Percentiles rank a stretch among this genome's conserved stretches.
phyloP scores from a whole-genome alignment of 2,113 vertebrate genomes.

The Natator depressus region DNA sequence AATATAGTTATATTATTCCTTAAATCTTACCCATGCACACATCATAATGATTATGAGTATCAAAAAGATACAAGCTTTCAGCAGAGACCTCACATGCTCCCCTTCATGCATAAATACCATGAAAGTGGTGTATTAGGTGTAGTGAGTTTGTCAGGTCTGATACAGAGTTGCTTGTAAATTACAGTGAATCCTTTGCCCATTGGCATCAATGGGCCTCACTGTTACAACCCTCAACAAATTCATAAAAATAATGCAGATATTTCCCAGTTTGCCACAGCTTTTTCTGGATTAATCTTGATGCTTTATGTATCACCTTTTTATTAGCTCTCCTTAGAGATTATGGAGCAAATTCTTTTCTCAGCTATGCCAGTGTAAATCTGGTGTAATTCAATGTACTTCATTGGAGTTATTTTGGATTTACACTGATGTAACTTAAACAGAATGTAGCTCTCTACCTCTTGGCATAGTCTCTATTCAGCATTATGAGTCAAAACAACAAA shows the following conservation, averaged over 20 bases:
- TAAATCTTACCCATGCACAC: neutral
- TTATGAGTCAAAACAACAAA: slow-evolving; percentile 66
- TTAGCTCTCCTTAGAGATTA: slow-evolving; percentile 24
- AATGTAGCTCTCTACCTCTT: slow-evolving; percentile 41
- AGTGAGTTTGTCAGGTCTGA: neutral
- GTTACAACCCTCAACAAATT: neutral
- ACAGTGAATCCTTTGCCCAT: neutral
- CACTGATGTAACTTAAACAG: slow-evolving; percentile 51
- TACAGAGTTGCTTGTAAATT: neutral
- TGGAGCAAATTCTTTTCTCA: slow-evolving; percentile 38
- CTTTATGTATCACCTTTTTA: slow-evolving; percentile 32
- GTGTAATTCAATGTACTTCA: slow-evolving; percentile 40
- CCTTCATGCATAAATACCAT: neutral
- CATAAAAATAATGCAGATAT: neutral
- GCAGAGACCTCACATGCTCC: neutral
- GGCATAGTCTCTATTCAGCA: slow-evolving; percentile 49
- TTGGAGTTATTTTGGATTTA: slow-evolving; percentile 58
- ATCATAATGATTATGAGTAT: neutral
- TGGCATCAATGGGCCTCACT: neutral
- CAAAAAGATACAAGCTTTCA: neutral
- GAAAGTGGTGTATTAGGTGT: too few relatives aligned
- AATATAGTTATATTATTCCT: neutral
- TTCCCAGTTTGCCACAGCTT: neutral
- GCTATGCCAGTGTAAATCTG: slow-evolving; percentile 16
- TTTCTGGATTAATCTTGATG: slow-evolving; percentile 38